A percentile compares a stretch with the other conserved stretches of the same genome.
phyloP scores from a whole-genome alignment of 2,888 invertebrate species.

The Gortyna flavago region DNA sequence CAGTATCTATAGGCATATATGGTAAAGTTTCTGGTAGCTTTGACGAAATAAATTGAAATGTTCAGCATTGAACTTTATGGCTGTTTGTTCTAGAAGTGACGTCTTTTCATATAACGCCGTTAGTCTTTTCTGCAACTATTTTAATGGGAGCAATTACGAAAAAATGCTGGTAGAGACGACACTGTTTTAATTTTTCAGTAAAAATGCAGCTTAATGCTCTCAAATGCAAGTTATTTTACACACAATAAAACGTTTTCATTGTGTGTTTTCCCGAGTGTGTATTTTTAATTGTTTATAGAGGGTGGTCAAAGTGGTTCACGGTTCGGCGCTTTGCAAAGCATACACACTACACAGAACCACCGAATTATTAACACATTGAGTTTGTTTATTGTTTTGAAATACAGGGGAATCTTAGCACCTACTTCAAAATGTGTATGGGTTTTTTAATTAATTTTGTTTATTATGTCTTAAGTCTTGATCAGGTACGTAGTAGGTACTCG shows the following conservation, averaged over 20 bases:
- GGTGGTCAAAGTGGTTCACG: conserved; percentile 49
- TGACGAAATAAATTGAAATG: background rate
- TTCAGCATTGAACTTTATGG: background rate
- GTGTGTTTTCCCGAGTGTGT: conserved; percentile 37
- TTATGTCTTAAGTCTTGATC: too few species aligned
- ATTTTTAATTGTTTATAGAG: conserved; percentile 30
- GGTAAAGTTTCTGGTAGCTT: background rate
- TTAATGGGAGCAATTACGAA: background rate
- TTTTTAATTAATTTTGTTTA: background rate
- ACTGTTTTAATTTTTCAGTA: background rate
- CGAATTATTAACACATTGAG: conserved; percentile 19
- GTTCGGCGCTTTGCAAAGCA: conserved; percentile 39
- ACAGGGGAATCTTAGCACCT: background rate
- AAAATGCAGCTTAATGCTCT: background rate
- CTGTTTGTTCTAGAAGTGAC: background rate
- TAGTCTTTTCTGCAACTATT: background rate
- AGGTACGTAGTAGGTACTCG: too few species aligned
- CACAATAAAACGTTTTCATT: conserved; percentile 3
- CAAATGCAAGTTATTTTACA: background rate
- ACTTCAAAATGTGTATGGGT: background rate
- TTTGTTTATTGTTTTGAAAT: conserved; percentile 23
- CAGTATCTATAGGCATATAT: background rate
- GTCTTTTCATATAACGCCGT: background rate
- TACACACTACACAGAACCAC: conserved; percentile 13
- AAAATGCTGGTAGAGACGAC: background rate